Evolutionary conservation across 2,797 vertebrate genomes (phyloP).

Genomic region (Hydrolagus colliei): DNA sequence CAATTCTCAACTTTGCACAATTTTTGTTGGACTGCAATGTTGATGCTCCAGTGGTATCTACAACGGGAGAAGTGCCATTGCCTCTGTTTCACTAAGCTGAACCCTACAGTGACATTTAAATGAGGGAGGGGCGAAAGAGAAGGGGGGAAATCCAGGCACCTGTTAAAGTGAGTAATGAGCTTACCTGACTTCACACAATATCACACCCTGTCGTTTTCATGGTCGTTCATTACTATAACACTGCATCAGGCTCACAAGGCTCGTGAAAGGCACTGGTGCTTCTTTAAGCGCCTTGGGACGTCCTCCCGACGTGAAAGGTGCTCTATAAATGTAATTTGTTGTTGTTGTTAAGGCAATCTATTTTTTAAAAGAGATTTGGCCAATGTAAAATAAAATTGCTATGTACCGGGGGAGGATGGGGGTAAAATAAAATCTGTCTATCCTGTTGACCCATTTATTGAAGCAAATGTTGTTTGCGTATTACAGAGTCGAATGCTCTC

Average conservation of each 20-base stretch:
- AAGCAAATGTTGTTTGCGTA: slow-evolving; percentile 22
- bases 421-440: background rate
- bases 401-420: background rate
- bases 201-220: background rate
- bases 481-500: background rate
- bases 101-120: background rate
- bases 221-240: background rate
- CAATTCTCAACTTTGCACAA: no score
- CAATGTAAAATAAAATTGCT: background rate
- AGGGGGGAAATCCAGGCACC: background rate
- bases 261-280: background rate
- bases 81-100: background rate
- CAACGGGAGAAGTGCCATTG: background rate
- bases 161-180: background rate
- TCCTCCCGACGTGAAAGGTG: no score
- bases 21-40: no score
- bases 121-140: background rate
- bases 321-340: no score
- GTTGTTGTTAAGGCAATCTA: background rate
- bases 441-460: slow-evolving; percentile 1
- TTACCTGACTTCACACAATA: background rate
- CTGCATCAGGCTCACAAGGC: no score
- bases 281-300: no score
- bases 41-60: background rate
- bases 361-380: background rate